A percentile compares a stretch with the other conserved stretches of the same genome.
These are phyloP conservation scores for Strix uralensis DNA, from an alignment of 2,113 vertebrate genomes.

Conservation along the genomic window DNA sequence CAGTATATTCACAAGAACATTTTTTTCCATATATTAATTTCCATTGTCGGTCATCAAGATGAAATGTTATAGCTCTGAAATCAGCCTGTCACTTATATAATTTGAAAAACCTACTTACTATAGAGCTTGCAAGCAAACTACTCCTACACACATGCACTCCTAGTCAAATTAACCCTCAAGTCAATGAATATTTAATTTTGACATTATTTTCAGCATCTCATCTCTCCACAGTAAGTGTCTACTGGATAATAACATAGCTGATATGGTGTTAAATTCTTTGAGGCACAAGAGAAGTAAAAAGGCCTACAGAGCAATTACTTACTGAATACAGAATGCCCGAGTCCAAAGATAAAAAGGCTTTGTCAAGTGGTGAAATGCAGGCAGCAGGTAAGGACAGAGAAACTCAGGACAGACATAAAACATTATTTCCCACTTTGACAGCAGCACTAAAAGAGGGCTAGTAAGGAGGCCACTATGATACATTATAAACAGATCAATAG, in stretches of 20 bases:
- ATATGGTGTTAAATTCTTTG: background rate
- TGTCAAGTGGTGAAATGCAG: background rate
- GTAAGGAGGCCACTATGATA: background rate
- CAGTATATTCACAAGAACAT: background rate
- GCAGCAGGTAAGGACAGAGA: background rate
- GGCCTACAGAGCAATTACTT: background rate
- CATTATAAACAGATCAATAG: conserved; percentile 28
- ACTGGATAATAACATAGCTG: background rate
- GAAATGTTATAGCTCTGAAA: conserved; percentile 40
- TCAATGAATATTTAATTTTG: conserved; percentile 48
- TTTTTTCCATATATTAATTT: background rate
- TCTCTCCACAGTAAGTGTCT: background rate
- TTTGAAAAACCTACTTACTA: conserved; percentile 22
- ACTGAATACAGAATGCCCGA: background rate
- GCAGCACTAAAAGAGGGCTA: background rate
- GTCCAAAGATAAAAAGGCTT: background rate
- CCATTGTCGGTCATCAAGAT: background rate
- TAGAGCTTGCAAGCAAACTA: conserved; percentile 10
- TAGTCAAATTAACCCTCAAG: conserved; percentile 46
- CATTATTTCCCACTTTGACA: background rate
- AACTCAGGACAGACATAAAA: background rate
- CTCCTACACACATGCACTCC: conserved; percentile 18
- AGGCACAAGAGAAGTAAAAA: background rate
- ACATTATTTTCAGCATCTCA: conserved; percentile 28
- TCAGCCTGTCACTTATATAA: conserved; percentile 39